A percentile compares a stretch with the other conserved stretches of the same genome.
Conservation (phyloP, 2,888 invertebrate species). For the Neoascia interrupta region DNA sequence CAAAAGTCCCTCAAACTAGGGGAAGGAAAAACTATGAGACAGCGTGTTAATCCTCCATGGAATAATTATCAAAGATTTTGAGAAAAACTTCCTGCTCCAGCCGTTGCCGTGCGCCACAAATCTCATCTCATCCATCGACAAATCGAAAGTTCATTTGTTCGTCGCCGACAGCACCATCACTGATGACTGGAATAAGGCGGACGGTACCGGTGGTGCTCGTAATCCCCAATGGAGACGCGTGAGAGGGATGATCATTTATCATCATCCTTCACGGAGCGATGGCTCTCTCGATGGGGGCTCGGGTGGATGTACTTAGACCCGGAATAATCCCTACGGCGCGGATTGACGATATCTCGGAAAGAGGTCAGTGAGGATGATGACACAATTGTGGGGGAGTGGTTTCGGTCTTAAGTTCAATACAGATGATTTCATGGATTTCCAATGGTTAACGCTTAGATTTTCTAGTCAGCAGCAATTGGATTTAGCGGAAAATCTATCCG, state of each 20-base stretch:
- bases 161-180: not conserved
- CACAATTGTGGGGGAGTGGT: slow-evolving; percentile 2
- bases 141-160: slow-evolving; percentile 56
- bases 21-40: slow-evolving; percentile 34
- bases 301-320: slow-evolving; percentile 4
- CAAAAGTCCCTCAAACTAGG: no score
- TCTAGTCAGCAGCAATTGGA: not conserved
- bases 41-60: slow-evolving; percentile 56
- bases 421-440: slow-evolving; percentile 14
- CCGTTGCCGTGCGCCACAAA: slow-evolving; percentile 28
- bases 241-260: slow-evolving; percentile 66
- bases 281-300: slow-evolving; percentile 8
- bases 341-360: not conserved
- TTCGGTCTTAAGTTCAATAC: slow-evolving; percentile 35
- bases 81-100: slow-evolving; percentile 10
- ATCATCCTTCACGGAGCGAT: slow-evolving; percentile 46
- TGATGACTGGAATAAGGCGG: not conserved
- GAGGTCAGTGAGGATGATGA: slow-evolving; percentile 29
- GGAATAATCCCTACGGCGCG: slow-evolving; percentile 42
- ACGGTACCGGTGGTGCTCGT: slow-evolving; percentile 33
- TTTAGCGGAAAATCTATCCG: not conserved
- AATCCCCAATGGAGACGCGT: slow-evolving; percentile 64
- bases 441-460: not conserved
- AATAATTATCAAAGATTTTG: slow-evolving; percentile 65
- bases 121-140: slow-evolving; percentile 47